These are phyloP conservation scores for Fringilla coelebs DNA, from an alignment of 2,797 vertebrate species.

Conservation along the genomic window DNA sequence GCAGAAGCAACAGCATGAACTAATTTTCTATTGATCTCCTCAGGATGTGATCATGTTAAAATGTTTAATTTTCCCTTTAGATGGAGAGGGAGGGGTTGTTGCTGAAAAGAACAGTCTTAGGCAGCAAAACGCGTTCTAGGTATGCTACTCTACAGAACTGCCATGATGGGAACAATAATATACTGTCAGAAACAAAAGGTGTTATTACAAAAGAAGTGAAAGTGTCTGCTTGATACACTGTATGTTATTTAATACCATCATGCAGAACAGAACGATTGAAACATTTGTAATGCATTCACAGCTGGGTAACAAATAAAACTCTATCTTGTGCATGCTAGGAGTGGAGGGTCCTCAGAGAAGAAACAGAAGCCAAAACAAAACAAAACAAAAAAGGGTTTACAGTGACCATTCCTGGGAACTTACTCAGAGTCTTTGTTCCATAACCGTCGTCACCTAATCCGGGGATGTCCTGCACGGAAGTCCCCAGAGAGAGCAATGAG, in stretches of 20 bases:
- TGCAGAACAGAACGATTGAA: slow-evolving; percentile 77
- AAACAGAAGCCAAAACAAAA: slow-evolving; percentile 77
- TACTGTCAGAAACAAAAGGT: slow-evolving; percentile 69
- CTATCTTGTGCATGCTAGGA: slow-evolving; percentile 85
- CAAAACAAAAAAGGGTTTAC: slow-evolving; percentile 74
- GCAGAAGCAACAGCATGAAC: slow-evolving; percentile 58
- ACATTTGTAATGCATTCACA: slow-evolving; percentile 80
- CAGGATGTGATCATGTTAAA: background rate
- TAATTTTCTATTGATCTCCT: slow-evolving; percentile 22
- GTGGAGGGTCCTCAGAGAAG: slow-evolving; percentile 74
- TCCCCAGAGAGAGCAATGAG: slow-evolving; percentile 89
- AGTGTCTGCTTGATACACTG: slow-evolving; percentile 67
- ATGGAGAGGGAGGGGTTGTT: slow-evolving; percentile 60
- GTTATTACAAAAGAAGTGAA: slow-evolving; percentile 65
- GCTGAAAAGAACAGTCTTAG: slow-evolving; percentile 39
- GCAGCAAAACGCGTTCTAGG: slow-evolving; percentile 35
- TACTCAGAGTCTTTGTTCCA: slow-evolving; percentile 99
- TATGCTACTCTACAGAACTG: slow-evolving; percentile 44
- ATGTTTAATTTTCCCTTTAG: slow-evolving; percentile 51
- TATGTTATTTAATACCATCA: slow-evolving; percentile 76
- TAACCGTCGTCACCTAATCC: slow-evolving; percentile 99
- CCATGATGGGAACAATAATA: slow-evolving; percentile 57
- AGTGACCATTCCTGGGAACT: slow-evolving; percentile 92
- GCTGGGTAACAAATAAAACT: slow-evolving; percentile 80
- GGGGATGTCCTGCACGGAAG: slow-evolving; percentile 94